These are phyloP conservation scores for Fregata magnificens DNA, from an alignment of 2,113 vertebrate species.

Conservation along the genomic window DNA sequence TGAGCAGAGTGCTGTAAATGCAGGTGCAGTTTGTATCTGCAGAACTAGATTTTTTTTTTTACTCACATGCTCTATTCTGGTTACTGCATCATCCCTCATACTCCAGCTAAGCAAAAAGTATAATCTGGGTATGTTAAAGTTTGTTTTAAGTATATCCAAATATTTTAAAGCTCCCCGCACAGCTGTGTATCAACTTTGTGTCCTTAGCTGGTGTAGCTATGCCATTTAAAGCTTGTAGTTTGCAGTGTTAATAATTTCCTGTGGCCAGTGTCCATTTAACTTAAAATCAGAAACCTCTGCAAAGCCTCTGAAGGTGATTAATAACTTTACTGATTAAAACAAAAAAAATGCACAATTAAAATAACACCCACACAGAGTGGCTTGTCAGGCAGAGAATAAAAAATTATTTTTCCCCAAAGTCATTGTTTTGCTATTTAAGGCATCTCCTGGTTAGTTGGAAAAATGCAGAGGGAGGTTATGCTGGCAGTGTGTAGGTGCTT, in stretches of 20 bases:
- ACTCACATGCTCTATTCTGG: neutral
- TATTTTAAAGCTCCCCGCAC: neutral
- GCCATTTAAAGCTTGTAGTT: neutral
- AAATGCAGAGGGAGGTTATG: neutral
- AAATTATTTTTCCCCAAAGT: neutral
- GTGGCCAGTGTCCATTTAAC: neutral
- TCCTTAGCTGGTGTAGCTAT: neutral
- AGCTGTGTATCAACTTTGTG: neutral
- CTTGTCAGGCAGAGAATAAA: neutral
- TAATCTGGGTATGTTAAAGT: neutral
- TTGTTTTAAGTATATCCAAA: neutral
- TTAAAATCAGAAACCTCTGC: neutral
- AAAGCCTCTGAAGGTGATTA: neutral
- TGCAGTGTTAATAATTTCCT: neutral
- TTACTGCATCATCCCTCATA: neutral
- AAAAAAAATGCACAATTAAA: neutral
- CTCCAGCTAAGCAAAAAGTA: neutral
- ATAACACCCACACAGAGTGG: neutral
- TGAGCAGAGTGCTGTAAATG: neutral
- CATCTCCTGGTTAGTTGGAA: neutral
- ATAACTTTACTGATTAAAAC: neutral
- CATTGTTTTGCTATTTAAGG: neutral
- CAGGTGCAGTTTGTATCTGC: neutral
- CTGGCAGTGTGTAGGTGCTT: neutral
- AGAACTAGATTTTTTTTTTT: neutral